Evolutionary conservation across 2,113 vertebrate species (phyloP), one percentile per base, ranked within the genome.

Genomic region (Pelusios castaneus): DNA sequence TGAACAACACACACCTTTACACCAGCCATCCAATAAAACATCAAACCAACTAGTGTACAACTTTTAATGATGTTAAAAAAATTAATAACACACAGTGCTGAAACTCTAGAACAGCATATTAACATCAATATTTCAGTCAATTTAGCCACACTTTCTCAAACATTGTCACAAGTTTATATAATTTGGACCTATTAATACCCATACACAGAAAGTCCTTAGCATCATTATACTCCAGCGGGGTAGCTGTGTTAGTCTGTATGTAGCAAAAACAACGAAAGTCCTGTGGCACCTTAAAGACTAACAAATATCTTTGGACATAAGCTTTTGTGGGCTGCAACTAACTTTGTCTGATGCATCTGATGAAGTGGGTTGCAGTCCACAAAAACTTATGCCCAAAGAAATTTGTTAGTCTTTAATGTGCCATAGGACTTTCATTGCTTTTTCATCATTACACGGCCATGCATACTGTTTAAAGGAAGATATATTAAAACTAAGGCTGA

Each of bases 141-240:
- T 31, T 14, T 5, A 60, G 43, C 6, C 43, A 16, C 22, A 10
- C 8, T 77, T 81, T 47, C 55, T 58, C 25, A 21, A 38, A 43
- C 17, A 38, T 38, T 45, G 16, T 47, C 31, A 67, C 34, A 21
- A 81, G 25, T 12, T n/a, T 52, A n/a, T n/a, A n/a, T 0, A 0
- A 13, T 22, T 51, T 34, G 3, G 43, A 82, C 52, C 17, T 79
- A 41, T 13, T 19, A 49, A 7, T 17, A 63, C 85, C 60, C 41
- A 38, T 17, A 38, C 4, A 79, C 51, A 22, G 60, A 21, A 75
- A 82, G 10, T 10, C 54, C 4, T 88, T 88, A 43, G 11, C 41
- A 73, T 43, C 34, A 22, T 51, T 47, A 47, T n/a, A n/a, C n/a
- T n/a, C n/a, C n/a, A n/a, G n/a, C n/a, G n/a, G n/a, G n/a, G n/a